These are phyloP conservation scores for Chamaea fasciata DNA, from an alignment of 2,113 vertebrate species.

Conservation along the genomic window DNA sequence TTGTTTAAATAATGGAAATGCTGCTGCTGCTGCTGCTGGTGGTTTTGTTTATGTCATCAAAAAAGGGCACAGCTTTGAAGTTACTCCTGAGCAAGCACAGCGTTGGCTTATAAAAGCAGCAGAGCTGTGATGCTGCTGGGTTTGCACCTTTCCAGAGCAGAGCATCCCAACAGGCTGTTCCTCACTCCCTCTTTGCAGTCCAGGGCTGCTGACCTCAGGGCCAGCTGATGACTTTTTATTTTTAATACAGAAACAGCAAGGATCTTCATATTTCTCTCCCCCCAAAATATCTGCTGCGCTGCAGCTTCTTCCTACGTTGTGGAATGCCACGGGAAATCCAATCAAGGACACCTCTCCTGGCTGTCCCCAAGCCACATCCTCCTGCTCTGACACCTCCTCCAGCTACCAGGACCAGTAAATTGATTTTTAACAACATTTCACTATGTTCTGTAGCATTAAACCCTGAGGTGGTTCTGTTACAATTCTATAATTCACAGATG, in stretches of 20 bases:
- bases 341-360: accelerated
- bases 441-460: background rate
- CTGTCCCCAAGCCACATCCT: background rate
- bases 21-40: slow-evolving; percentile 3
- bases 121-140: background rate
- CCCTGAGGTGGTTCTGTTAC: background rate
- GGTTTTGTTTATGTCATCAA: background rate
- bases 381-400: background rate
- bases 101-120: accelerated
- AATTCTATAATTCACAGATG: background rate
- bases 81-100: background rate
- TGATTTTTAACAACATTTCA: background rate
- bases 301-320: accelerated
- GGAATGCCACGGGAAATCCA: background rate
- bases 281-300: background rate
- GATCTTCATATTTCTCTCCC: accelerated
- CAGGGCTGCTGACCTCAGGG: background rate
- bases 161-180: accelerated
- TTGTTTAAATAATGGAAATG: slow-evolving; percentile 1
- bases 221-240: accelerated
- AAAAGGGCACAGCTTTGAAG: background rate
- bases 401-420: background rate
- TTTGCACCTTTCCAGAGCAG: background rate
- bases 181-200: accelerated
- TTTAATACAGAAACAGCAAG: accelerated